Percentiles rank a stretch among this genome's conserved stretches.
These are phyloP conservation scores for Parthenolecanium corni DNA, from an alignment of 2,888 invertebrate genomes.

Conservation along the genomic window DNA sequence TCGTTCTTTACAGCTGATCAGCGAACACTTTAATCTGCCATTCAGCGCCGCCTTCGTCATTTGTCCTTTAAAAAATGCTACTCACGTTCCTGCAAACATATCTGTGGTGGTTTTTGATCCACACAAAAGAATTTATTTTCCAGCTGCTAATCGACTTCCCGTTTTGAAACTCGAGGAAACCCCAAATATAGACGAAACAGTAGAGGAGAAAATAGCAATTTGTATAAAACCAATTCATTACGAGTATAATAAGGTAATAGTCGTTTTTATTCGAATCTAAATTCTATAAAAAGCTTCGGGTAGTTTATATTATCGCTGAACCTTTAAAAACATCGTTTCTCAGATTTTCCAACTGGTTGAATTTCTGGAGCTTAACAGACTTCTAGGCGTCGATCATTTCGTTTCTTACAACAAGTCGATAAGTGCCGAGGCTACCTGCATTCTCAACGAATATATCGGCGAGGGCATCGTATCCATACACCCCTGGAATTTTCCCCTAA, in stretches of 20 bases:
- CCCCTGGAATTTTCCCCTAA: slow-evolving; percentile 75
- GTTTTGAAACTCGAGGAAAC: slow-evolving; percentile 37
- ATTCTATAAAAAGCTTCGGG: background rate
- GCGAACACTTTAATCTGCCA: slow-evolving; percentile 87
- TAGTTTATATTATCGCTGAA: background rate
- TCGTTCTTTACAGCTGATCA: slow-evolving; percentile 51
- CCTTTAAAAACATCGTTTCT: slow-evolving; percentile 18
- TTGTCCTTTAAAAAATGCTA: slow-evolving; percentile 55
- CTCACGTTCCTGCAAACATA: slow-evolving; percentile 50
- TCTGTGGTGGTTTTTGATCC: slow-evolving; percentile 54
- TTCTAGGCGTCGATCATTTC: slow-evolving; percentile 75
- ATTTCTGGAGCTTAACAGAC: slow-evolving; percentile 74
- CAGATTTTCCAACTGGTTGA: slow-evolving; percentile 69
- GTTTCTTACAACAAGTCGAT: slow-evolving; percentile 85
- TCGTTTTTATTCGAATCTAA: background rate
- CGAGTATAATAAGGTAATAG: slow-evolving; percentile 60
- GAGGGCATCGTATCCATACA: slow-evolving; percentile 56
- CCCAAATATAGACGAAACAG: no score
- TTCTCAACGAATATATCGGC: slow-evolving; percentile 52
- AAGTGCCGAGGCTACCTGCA: slow-evolving; percentile 63
- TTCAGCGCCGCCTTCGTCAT: slow-evolving; percentile 83
- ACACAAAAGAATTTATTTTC: slow-evolving; percentile 35
- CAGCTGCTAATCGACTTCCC: slow-evolving; percentile 53
- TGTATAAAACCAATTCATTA: slow-evolving; percentile 88
- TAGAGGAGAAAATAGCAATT: slow-evolving; percentile 47